Evolutionary conservation across 2,888 invertebrate genomes (phyloP), one percentile per base, ranked within the genome.

Genomic region (Ectemnius lituratus): DNA sequence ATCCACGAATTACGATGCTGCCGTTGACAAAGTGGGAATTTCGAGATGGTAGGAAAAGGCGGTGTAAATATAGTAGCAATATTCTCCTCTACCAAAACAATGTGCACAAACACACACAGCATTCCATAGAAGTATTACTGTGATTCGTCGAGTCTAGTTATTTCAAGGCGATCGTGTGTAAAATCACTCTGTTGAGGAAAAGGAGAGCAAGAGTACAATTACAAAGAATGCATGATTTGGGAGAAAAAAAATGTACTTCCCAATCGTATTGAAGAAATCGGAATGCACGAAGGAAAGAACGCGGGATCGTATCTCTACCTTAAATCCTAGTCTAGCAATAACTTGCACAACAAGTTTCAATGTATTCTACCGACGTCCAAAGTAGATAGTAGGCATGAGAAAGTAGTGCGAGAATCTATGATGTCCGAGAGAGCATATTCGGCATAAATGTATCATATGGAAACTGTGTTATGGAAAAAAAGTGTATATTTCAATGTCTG

Each of bases 331-430:
- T 62, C 70, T 84, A 85, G 80, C 80, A 84, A 84, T 81, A 81
- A 85, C 49, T 66, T 85, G 85, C 86, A 86, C 86, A 76, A 76
- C 58, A 84, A 68, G 67, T 76, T 79, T 83, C 74, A 65, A 82
- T 82, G 79, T 82, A 84, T 66, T 69, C 69, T 73, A 76, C 59
- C 77, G 68, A 85, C 84, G 86, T 84, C 82, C 86, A 85, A 76
- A 66, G 78, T 60, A 74, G 75, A 78, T 67, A 62, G 60, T 79
- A 78, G 75, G 67, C 57, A 63, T 65, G 73, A 70, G 70, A 65
- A 60, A 77, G 70, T 65, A 73, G 63, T 60, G 63, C 62, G 66
- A 74, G 49, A 61, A 64, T 64, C 52, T 62, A 64, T 62, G 52
- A 18, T 65, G 47, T 63, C 72, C 63, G 57, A 52, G 62, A 62